Base-by-base conservation (phyloP, 2,888 invertebrate species). In the Drosophila hamatofila region DNA sequence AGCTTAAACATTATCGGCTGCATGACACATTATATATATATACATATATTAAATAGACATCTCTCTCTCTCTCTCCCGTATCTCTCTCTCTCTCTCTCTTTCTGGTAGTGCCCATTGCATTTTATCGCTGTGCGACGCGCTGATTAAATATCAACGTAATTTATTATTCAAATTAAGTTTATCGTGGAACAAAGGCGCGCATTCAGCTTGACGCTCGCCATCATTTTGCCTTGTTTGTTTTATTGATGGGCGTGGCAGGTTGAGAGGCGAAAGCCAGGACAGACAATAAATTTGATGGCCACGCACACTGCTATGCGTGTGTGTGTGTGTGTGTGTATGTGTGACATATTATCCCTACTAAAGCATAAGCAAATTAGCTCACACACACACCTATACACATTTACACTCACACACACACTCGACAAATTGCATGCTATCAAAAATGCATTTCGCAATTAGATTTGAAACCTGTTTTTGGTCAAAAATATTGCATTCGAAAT, bases 81-180 rank as follows among this genome's bases (percentile, higher is more conserved):
- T 12, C 14, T 3, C 8, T 14, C 14, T 8, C 18, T 7, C 30
- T 6, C 18, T n/a, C 27, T 7, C 27, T 7, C 27, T 25, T 25
- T n/a, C 49, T 51, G 58, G 33, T 12, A 33, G 33, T 73, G 87
- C 66, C 70, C 89, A 76, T 84, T 88, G 89, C 72, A 74, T 83
- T 83, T 83, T 88, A 83, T 83, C 89, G 87, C 76, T 62, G 89
- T 55, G 63, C 65, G 76, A 52, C 35, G 64, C 81, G 84, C 87
- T 84, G 84, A 84, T 84, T 84, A 89, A 89, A 84, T 84, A 84
- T 87, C 84, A 72, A 77, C 87, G 85, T 89, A 87, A 84, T 84
- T 84, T 84, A 84, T 89, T 84, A 84, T 84, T 84, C 84, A 84
- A 84, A 84, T 84, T 84, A 85, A 81, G 89, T 87, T 85, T 85